Conservation (phyloP, 2,888 invertebrate genomes). For the Cerastis leucographa region DNA sequence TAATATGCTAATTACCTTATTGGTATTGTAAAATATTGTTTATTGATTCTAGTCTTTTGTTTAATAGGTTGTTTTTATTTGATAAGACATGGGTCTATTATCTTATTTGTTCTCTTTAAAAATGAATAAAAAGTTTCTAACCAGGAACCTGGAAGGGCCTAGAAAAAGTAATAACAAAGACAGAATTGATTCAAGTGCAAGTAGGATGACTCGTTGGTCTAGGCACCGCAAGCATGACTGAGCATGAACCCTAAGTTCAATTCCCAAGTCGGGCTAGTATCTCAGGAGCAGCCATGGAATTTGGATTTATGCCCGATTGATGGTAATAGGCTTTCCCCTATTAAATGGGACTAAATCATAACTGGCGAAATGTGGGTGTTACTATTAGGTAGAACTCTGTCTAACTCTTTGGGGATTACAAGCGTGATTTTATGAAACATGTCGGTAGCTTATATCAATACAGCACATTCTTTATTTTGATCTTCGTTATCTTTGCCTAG, state of each 20-base stretch:
- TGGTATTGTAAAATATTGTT: constrained; percentile 69
- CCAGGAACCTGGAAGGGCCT: too few relatives aligned
- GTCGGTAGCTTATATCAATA: not conserved
- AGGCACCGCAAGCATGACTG: not conserved
- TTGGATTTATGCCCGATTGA: too few relatives aligned
- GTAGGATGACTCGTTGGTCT: not conserved
- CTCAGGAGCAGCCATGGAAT: not conserved
- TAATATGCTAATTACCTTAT: constrained; percentile 72
- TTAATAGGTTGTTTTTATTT: not conserved
- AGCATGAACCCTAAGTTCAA: not conserved
- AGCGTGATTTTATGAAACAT: not conserved
- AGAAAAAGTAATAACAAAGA: not conserved
- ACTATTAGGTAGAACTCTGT: not conserved
- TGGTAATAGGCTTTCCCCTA: not conserved
- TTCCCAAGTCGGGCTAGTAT: not conserved
- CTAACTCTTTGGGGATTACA: not conserved
- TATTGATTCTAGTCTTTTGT: constrained; percentile 49
- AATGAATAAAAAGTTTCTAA: not conserved
- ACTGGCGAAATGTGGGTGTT: not conserved
- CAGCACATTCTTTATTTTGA: not conserved
- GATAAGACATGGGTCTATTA: not conserved
- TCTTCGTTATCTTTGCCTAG: not conserved
- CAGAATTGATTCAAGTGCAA: not conserved
- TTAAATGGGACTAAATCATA: not conserved
- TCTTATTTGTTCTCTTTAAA: not conserved